Percentiles rank a stretch among this genome's conserved stretches.
These are phyloP conservation scores for Choloepus didactylus DNA, from an alignment of 2,797 vertebrate genomes.

Conservation along the genomic window DNA sequence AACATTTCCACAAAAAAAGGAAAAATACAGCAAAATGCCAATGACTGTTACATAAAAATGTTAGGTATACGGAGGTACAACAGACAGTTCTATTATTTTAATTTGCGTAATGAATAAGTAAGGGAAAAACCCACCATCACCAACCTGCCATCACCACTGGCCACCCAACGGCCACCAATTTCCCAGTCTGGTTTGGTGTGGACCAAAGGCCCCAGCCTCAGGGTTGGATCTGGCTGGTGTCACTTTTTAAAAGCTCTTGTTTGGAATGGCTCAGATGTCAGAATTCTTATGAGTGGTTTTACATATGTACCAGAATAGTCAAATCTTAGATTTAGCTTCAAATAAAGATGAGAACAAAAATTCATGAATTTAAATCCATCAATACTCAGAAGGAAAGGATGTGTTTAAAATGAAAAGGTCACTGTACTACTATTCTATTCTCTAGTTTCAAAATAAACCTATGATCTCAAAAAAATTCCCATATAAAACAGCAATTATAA, in stretches of 20 bases:
- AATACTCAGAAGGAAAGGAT: not conserved
- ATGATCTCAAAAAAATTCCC: constrained; percentile 25
- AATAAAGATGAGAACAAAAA: constrained; percentile 34
- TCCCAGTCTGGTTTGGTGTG: not conserved
- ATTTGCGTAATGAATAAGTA: not conserved
- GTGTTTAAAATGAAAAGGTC: not conserved
- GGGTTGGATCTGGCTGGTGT: not conserved
- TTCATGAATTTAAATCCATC: constrained; percentile 33
- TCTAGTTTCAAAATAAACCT: not conserved
- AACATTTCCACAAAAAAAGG: constrained; percentile 27
- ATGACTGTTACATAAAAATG: not conserved
- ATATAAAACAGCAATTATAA: not conserved
- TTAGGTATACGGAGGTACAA: not conserved
- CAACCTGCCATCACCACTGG: not conserved
- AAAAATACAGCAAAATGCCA: constrained; percentile 21
- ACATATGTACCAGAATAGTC: not conserved
- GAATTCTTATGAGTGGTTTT: not conserved
- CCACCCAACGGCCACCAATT: not conserved
- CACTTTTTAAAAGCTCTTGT: not conserved
- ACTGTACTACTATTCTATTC: not conserved
- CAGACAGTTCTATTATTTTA: not conserved
- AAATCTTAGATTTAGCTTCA: not conserved
- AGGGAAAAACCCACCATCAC: not conserved
- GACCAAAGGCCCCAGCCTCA: not conserved
- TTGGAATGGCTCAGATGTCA: constrained; percentile 37